A percentile compares a stretch with the other conserved stretches of the same genome.
Evolutionary conservation across 2,113 vertebrate species (phyloP).

Genomic region (Hyperoodon ampullatus): DNA sequence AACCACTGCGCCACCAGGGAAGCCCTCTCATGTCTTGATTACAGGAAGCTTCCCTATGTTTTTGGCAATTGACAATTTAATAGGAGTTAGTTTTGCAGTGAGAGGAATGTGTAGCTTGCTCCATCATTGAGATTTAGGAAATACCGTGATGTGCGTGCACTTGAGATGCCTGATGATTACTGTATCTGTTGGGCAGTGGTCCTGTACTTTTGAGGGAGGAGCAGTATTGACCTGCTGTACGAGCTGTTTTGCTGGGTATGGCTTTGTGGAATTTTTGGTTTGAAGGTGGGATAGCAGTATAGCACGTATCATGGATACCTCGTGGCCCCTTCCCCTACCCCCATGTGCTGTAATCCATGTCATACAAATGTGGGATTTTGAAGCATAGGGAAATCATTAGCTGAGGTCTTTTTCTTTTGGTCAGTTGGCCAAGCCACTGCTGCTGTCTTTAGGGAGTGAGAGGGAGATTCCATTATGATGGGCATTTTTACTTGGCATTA

Average conservation of each 20-base stretch:
- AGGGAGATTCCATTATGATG: not conserved
- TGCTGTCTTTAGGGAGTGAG: not conserved
- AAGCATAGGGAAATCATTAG: not conserved
- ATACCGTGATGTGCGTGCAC: not conserved
- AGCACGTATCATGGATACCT: not conserved
- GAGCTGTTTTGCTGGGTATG: not conserved
- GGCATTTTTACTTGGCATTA: not conserved
- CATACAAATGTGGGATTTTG: not conserved
- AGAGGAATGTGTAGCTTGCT: not conserved
- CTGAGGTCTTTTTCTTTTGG: not conserved
- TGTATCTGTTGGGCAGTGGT: not conserved
- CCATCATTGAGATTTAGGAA: slow-evolving; percentile 4
- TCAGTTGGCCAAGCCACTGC: not conserved
- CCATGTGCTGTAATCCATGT: not conserved
- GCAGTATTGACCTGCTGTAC: not conserved
- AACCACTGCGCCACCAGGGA: too few species aligned
- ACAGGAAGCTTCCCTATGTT: not conserved
- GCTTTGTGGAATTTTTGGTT: slow-evolving; percentile 28
- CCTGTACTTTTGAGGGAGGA: not conserved
- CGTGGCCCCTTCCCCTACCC: not conserved
- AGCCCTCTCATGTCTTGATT: not conserved
- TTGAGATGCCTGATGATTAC: not conserved
- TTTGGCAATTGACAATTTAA: not conserved
- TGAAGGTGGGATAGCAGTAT: not conserved
- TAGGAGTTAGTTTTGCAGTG: not conserved